These are phyloP conservation scores for Hirundichthys speculiger DNA, from an alignment of 2,113 vertebrate genomes.

Conservation along the genomic window DNA sequence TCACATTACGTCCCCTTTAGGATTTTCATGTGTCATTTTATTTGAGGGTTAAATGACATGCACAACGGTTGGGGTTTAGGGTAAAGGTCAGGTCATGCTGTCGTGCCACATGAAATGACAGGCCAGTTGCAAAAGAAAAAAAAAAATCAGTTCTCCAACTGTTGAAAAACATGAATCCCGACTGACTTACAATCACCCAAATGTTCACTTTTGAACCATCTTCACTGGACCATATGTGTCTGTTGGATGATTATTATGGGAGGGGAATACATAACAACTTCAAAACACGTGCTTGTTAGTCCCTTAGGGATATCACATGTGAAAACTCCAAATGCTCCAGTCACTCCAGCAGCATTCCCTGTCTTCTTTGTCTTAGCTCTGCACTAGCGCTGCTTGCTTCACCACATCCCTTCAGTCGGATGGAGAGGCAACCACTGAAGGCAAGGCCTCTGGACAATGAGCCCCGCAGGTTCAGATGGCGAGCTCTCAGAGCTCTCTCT, in stretches of 20 bases:
- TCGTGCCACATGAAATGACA: too few relatives aligned
- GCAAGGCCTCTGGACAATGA: slow-evolving; percentile 35
- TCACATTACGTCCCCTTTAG: too few relatives aligned
- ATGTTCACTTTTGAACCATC: slow-evolving; percentile 26
- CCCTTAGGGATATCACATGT: slow-evolving; percentile 73
- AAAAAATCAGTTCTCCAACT: too few relatives aligned
- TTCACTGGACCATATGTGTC: slow-evolving; percentile 40
- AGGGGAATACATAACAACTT: slow-evolving; percentile 37
- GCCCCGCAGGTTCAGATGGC: slow-evolving; percentile 60
- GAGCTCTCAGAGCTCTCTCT: slow-evolving; percentile 40
- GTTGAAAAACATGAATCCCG: too few relatives aligned
- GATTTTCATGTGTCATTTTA: too few relatives aligned
- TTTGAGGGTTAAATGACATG: too few relatives aligned
- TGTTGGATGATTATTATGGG: slow-evolving; percentile 39
- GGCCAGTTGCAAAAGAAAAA: too few relatives aligned
- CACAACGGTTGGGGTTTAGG: too few relatives aligned
- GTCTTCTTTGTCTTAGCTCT: slow-evolving; percentile 38
- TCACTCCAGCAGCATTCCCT: slow-evolving; percentile 65
- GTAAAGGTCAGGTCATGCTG: too few relatives aligned
- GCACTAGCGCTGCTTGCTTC: slow-evolving; percentile 51
- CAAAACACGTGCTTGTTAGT: slow-evolving; percentile 63
- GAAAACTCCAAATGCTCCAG: slow-evolving; percentile 60
- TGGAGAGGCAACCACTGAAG: slow-evolving; percentile 48
- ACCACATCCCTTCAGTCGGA: slow-evolving; percentile 66
- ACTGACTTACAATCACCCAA: not conserved